Percentiles rank a stretch among this genome's conserved stretches.
These are phyloP conservation scores for Agonopterix heracliana DNA, from an alignment of 2,888 invertebrate species.

Conservation along the genomic window DNA sequence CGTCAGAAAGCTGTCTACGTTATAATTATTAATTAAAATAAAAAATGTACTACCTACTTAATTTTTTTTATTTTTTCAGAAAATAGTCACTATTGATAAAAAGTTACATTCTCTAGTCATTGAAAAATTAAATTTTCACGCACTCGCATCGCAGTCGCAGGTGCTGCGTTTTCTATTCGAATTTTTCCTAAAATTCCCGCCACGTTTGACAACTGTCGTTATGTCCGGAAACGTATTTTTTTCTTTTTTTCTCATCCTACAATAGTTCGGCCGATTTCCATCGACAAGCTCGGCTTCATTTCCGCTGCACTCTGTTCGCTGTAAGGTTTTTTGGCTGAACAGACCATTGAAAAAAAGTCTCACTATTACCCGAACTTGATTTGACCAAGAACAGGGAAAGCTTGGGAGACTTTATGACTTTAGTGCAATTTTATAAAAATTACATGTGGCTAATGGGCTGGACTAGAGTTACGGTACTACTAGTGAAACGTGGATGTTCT, in stretches of 20 bases:
- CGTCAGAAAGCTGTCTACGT: too few relatives aligned
- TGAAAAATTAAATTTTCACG: slow-evolving; percentile 27
- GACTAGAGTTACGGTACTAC: too few relatives aligned
- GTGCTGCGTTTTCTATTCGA: slow-evolving; percentile 20
- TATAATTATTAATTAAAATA: too few relatives aligned
- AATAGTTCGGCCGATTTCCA: slow-evolving; percentile 54
- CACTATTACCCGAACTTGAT: slow-evolving; percentile 72
- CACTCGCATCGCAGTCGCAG: slow-evolving; percentile 8
- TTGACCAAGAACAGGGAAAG: slow-evolving; percentile 44
- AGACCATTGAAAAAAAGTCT: slow-evolving; percentile 62
- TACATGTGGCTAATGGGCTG: too few relatives aligned
- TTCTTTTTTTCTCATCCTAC: slow-evolving; percentile 14
- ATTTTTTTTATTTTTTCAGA: too few relatives aligned
- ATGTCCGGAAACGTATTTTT: slow-evolving; percentile 31
- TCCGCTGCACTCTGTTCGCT: slow-evolving; percentile 58
- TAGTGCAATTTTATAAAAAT: too few relatives aligned
- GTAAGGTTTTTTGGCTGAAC: slow-evolving; percentile 41
- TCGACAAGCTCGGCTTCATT: slow-evolving; percentile 61
- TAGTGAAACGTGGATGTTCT: too few relatives aligned
- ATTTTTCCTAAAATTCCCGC: slow-evolving; percentile 42
- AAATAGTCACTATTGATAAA: background rate
- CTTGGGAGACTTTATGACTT: background rate
- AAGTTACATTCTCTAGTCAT: slow-evolving; percentile 10
- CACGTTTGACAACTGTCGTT: slow-evolving; percentile 45
- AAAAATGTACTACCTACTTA: too few relatives aligned